Base-by-base conservation (phyloP, 1,140 invertebrate genomes). In the Zaprionus taronus region DNA sequence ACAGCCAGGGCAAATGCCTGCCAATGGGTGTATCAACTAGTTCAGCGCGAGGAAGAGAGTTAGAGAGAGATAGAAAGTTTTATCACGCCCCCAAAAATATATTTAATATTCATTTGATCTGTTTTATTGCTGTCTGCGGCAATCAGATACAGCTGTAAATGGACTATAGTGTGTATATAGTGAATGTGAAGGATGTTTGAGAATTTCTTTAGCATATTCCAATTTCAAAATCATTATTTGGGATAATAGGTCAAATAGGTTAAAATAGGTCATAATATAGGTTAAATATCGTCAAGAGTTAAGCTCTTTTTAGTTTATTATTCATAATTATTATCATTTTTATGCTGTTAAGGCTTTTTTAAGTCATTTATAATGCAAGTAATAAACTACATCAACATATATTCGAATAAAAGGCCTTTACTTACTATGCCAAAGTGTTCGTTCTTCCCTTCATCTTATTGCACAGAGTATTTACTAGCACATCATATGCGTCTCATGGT, bases 11-110 rank as follows among this genome's bases (percentile, higher is more conserved):
- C 11, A 28, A 44, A 53, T 17, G 24, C 15, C 24, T 56, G 24
- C 20, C 14, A 73, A 55, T 15, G 73, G 61, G 53, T 31, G 36
- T 76, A 58, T 76, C 53, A 61, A 24, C 17, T 53, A 20, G 24
- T 31, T 36, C 38, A 15, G 5, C 15, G 1, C 6, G 5, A 5
- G 38, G 12, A 7, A 6, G n/a, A 17, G n/a, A 47, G 41, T 7
- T 2, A 9, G 41, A 47, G n/a, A 47, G 41, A 44, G n/a, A 17
- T 6, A 44, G n/a, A 17, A 34, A 11, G 31, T 38, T 7, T n/a
- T 15, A 2, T 6, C 15, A 41, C 38, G 38, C 38, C 15, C 5
- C 15, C n/a, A 15, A n/a, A n/a, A 41, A 41, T 41, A 41, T 41
- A 41, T 41, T 41, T 41, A 1, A 41, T 41, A 41, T 41, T 26